These are phyloP conservation scores for Lathamus discolor DNA, from an alignment of 2,113 vertebrate genomes.

Conservation along the genomic window DNA sequence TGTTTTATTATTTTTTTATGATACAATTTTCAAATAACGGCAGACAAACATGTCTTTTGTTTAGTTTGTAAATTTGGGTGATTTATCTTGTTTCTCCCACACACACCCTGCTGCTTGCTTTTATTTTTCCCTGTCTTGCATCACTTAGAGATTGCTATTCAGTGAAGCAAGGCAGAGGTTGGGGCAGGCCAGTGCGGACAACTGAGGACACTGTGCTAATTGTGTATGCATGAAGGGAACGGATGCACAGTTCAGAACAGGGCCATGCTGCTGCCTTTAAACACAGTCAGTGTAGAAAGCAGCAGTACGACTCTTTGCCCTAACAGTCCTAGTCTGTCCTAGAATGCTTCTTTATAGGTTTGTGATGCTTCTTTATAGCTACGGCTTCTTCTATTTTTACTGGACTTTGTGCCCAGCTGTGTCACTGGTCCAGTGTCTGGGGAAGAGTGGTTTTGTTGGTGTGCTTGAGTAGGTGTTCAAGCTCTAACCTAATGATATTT, in stretches of 20 bases:
- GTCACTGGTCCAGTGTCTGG: not conserved
- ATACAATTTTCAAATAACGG: not conserved
- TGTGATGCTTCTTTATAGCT: not conserved
- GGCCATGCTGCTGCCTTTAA: not conserved
- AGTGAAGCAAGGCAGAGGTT: not conserved
- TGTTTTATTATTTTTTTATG: not conserved
- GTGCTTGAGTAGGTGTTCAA: not conserved
- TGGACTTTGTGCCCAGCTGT: not conserved
- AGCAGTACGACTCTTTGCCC: not conserved
- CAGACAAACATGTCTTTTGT: not conserved
- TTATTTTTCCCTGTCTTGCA: not conserved
- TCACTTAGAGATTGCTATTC: not conserved
- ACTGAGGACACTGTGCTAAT: not conserved
- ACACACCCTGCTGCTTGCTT: fast-evolving
- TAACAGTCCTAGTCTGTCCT: not conserved
- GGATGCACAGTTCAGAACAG: fast-evolving
- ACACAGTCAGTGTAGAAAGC: not conserved
- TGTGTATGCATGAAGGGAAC: not conserved
- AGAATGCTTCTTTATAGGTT: not conserved
- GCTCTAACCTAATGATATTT: not conserved
- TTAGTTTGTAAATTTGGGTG: not conserved
- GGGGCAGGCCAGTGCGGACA: not conserved
- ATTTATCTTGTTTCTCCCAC: not conserved
- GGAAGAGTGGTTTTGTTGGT: not conserved
- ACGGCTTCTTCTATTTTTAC: not conserved